Evolutionary conservation across 2,888 invertebrate species (phyloP), one percentile per base, ranked within the genome.

Genomic region (Drosophila lutescens): DNA sequence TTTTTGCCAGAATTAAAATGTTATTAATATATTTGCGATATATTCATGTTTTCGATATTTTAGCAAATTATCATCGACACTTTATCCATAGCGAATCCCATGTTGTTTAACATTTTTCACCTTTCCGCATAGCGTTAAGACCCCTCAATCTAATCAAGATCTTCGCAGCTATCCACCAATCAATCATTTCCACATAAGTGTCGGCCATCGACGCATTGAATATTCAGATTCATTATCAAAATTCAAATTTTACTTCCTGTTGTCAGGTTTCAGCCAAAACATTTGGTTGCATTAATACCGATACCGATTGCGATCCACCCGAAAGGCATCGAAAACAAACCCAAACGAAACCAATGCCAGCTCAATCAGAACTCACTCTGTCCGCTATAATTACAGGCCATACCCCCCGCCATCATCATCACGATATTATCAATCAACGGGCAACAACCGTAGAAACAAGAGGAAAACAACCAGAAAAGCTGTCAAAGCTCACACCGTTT

Each of bases 401-500:
- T 47, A 41, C 59, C 51, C 41, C 62, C 32, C 67, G 69, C 57
- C 53, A 66, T 66, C 59, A 44, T 43, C 60, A 67, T 70, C 71
- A 67, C 69, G 72, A 69, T 62, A 72, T 72, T 72, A 72, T 69
- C 69, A 69, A 72, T 69, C 73, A 69, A 61, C 72, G 72, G 41
- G 12, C 49, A 63, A 63, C 63, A 36, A n/a, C 34, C 32, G 41
- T 5, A 63, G 65, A 49, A 50, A 41, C 49, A 63, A 63, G 41
- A 65, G 61, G 20, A 32, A 60, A 20, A 41, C 30, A 60, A 62
- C 20, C 68, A 55, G 46, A 68, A 72, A 61, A 82, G 82, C 86
- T 86, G 88, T 88, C 86, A 88, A 78, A 86, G 76, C 86, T 80
- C 84, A 82, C 75, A 86, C 66, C 63, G 85, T 73, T 76, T 74